Conservation (phyloP, 2,113 vertebrate genomes). For the Synodontis membranacea region DNA sequence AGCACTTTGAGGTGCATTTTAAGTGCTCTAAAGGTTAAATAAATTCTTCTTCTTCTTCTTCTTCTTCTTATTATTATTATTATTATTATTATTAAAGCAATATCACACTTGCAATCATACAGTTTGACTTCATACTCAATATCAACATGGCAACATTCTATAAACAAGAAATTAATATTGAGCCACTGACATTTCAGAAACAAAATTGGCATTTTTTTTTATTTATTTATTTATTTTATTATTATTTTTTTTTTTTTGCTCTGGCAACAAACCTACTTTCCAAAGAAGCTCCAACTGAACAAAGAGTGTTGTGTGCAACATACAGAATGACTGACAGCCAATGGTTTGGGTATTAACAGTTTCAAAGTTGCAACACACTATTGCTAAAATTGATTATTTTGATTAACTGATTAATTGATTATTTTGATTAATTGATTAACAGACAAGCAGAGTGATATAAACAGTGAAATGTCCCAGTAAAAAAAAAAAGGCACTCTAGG, state of each 20-base stretch:
- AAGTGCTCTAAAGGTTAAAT: too few species aligned
- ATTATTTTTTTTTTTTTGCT: neutral
- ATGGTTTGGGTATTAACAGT: neutral
- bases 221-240: neutral
- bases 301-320: neutral
- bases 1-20: too few species aligned
- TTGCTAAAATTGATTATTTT: neutral
- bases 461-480: neutral
- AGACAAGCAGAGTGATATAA: neutral
- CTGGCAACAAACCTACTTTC: neutral
- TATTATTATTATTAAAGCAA: too few species aligned
- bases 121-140: neutral
- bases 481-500: neutral
- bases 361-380: neutral
- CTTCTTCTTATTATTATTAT: too few species aligned
- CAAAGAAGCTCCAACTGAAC: neutral
- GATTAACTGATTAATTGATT: too few species aligned
- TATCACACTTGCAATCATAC: neutral
- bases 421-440: too few species aligned
- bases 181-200: neutral
- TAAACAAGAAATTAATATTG: neutral
- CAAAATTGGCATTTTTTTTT: neutral
- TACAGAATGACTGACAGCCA: neutral
- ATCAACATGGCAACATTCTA: neutral
- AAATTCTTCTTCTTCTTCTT: too few species aligned